Evolutionary conservation across 2,113 vertebrate genomes (phyloP), one percentile per base, ranked within the genome.

Genomic region (Physeter macrocephalus): DNA sequence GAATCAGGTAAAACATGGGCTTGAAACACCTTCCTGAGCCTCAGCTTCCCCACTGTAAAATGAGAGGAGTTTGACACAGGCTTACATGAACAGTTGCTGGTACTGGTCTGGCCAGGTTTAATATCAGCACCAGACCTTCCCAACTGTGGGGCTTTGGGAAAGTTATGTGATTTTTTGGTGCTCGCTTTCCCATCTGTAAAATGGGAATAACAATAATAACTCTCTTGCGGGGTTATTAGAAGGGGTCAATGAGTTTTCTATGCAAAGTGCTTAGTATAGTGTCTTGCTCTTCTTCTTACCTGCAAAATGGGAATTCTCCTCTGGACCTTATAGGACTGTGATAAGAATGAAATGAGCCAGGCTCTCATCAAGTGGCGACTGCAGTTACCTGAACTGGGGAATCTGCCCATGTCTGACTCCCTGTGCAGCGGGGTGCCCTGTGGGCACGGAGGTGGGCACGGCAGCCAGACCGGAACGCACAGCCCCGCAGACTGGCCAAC

Each of bases 401-500:
- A n/a, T 41, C 39, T 29, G 69, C 41, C 69, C 13, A 3, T 0
- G 12, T 29, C 4, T 3, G 36, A n/a, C 66, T 62, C 36, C 62
- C 66, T 34, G 27, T 18, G 29, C 31, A 1, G 18, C 0, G 43
- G 31, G 11, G 23, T 29, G 27, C 1, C 77, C 13, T 2, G 8
- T 14, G 43, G 78, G 75, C 25, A 4, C 3, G 15, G 81, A 1
- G n/a, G 41, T 17, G 25, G n/a, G n/a, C 17, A 0, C 1, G 5
- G 27, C 23, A 3, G 43, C n/a, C 74, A 93, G 39, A 36, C 21
- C 0, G 5, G n/a, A n/a, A 21, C 61, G 41, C 27, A 0, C 34
- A 31, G 87, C 46, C 21, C 3, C 3, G 0, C 9, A 4, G 29
- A 10, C 36, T 2, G 6, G 57, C 31, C 39, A 18, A 12, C 1